Percentiles rank a stretch among this genome's conserved stretches.
phyloP scores from a whole-genome alignment of 2,113 vertebrate species.

The Cyprichromis sp. region DNA sequence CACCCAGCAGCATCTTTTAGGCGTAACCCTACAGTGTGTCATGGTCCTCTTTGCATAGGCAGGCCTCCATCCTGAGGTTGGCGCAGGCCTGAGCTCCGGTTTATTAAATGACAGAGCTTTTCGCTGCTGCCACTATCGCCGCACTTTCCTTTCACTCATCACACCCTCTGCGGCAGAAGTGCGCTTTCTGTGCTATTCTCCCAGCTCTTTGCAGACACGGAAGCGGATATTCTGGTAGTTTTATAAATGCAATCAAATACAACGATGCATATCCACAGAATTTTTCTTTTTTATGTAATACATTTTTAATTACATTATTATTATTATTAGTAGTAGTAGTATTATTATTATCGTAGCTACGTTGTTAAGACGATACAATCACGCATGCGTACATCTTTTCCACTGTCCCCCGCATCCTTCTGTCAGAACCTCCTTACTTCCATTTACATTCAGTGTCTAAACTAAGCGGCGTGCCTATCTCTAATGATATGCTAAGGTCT shows the following conservation, averaged over 20 bases:
- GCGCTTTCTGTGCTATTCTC: not conserved
- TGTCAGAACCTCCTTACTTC: not conserved
- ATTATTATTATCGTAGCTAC: not conserved
- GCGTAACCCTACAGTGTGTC: slow-evolving; percentile 61
- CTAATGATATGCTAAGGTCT: not conserved
- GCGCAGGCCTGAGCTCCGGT: slow-evolving; percentile 46
- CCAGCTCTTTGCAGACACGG: not conserved
- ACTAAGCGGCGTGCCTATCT: not conserved
- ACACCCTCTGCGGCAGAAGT: slow-evolving; percentile 10
- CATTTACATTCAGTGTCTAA: not conserved
- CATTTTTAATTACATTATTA: not conserved
- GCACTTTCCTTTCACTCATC: not conserved
- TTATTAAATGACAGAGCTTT: slow-evolving; percentile 12
- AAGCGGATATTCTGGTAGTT: not conserved
- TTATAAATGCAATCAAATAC: not conserved
- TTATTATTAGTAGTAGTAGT: not conserved
- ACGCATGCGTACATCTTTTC: slow-evolving; percentile 30
- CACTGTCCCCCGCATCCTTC: slow-evolving; percentile 7
- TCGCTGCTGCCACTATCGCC: not conserved
- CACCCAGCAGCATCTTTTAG: slow-evolving; percentile 60
- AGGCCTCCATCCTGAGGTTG: slow-evolving; percentile 54
- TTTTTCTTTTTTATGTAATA: not conserved
- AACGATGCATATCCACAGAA: not conserved
- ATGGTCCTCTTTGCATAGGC: slow-evolving; percentile 25
- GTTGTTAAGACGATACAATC: not conserved